A percentile compares a stretch with the other conserved stretches of the same genome.
phyloP scores from a whole-genome alignment of 1,140 invertebrate genomes.

The Phthorimaea operculella region DNA sequence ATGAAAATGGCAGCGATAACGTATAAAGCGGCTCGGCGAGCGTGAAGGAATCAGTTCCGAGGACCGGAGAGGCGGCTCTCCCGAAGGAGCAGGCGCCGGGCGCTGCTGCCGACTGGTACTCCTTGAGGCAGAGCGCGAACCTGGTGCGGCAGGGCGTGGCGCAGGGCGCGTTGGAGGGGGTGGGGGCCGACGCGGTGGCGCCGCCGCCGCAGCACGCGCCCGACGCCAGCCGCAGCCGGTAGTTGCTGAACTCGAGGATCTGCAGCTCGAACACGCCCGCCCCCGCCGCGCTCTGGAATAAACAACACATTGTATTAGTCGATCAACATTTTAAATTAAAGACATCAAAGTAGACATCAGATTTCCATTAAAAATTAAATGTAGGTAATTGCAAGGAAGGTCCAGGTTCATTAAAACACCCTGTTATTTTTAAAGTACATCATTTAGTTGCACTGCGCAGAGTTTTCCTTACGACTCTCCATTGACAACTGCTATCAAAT shows the following conservation, averaged over 20 bases:
- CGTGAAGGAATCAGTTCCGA: slow-evolving; percentile 90
- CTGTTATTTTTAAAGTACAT: too few species aligned
- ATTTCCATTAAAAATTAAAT: too few species aligned
- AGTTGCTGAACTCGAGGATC: slow-evolving; percentile 89
- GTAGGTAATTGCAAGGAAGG: too few species aligned
- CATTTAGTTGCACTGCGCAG: too few species aligned
- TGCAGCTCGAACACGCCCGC: slow-evolving; percentile 93
- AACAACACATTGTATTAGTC: background rate
- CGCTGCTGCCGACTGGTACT: slow-evolving; percentile 88
- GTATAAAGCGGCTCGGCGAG: slow-evolving; percentile 81
- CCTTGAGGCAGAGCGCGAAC: slow-evolving; percentile 90
- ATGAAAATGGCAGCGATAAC: slow-evolving; percentile 85
- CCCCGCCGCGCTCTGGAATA: slow-evolving; percentile 73
- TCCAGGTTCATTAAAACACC: too few species aligned
- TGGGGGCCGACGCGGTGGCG: slow-evolving; percentile 74
- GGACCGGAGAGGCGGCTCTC: slow-evolving; percentile 83
- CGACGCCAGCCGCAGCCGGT: slow-evolving; percentile 80
- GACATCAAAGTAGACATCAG: too few species aligned
- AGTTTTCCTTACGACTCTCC: too few species aligned
- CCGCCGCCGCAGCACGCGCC: slow-evolving; percentile 84
- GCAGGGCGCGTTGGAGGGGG: slow-evolving; percentile 64
- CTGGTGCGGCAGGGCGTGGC: slow-evolving; percentile 80
- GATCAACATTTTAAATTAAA: too few species aligned
- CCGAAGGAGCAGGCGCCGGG: slow-evolving; percentile 91
- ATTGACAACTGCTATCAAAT: too few species aligned